Percentiles rank a stretch among this genome's conserved stretches.
Conservation (phyloP, 2,113 vertebrate genomes). For the Balaenoptera acutorostrata region DNA sequence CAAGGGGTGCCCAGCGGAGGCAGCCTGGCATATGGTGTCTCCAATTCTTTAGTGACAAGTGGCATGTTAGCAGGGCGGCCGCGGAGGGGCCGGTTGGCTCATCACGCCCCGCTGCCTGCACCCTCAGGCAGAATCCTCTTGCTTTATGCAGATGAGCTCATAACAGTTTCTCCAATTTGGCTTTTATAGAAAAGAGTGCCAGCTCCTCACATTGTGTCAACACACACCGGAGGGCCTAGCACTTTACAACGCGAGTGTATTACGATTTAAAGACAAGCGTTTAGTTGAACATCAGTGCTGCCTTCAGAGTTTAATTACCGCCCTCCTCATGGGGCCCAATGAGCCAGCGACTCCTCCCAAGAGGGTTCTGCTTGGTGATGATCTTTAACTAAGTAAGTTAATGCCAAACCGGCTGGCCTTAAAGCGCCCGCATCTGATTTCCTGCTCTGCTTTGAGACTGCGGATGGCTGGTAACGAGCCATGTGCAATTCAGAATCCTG, state of each 20-base stretch:
- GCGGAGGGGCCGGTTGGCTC: constrained; percentile 81
- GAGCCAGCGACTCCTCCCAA: constrained; percentile 80
- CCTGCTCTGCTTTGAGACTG: constrained; percentile 23
- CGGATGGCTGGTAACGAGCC: constrained; percentile 44
- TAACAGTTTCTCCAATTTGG: constrained; percentile 91
- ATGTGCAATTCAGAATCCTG: constrained; percentile 1
- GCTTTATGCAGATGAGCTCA: constrained; percentile 95
- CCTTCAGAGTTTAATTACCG: constrained; percentile 89
- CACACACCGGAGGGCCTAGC: constrained; percentile 90
- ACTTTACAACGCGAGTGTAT: constrained; percentile 83
- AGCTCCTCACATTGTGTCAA: constrained; percentile 89
- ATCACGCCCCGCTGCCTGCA: constrained; percentile 87
- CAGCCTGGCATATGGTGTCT: constrained; percentile 89
- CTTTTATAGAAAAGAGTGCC: constrained; percentile 82
- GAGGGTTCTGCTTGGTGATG: constrained; percentile 80
- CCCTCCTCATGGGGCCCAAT: constrained; percentile 85
- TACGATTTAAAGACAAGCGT: constrained; percentile 91
- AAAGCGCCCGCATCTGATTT: constrained; percentile 72
- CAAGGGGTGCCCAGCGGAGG: constrained; percentile 83
- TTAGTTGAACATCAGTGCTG: constrained; percentile 85
- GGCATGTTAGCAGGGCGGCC: constrained; percentile 85
- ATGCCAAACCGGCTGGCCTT: constrained; percentile 78
- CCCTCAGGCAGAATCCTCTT: constrained; percentile 89
- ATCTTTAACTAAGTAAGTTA: constrained; percentile 86
- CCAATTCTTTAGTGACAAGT: constrained; percentile 88